These are phyloP conservation scores for Drosophila albomicans DNA, from an alignment of 1,140 invertebrate genomes.

Conservation along the genomic window DNA sequence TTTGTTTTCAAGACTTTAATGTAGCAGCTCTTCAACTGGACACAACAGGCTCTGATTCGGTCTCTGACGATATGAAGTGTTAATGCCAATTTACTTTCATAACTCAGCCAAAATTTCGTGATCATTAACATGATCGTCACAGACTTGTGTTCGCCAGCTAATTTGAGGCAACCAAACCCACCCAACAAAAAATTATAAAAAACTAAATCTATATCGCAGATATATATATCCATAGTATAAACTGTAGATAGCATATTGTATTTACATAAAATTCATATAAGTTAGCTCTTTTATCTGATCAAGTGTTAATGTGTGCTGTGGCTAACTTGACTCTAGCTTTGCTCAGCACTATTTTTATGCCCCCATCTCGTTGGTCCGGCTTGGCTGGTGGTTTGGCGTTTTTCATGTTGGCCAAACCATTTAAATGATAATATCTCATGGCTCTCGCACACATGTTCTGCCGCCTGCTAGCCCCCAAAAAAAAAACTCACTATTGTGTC, in stretches of 20 bases:
- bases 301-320: slow-evolving; percentile 11
- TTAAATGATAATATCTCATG: slow-evolving; percentile 71
- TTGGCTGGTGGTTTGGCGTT: slow-evolving; percentile 30
- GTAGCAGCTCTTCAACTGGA: slow-evolving; percentile 2
- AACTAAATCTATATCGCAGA: slow-evolving; percentile 4
- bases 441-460: slow-evolving; percentile 3
- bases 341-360: slow-evolving; percentile 67
- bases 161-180: slow-evolving; percentile 22
- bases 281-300: slow-evolving; percentile 46
- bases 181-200: slow-evolving; percentile 11
- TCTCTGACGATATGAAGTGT: slow-evolving; percentile 51
- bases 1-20: slow-evolving; percentile 9
- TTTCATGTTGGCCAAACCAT: slow-evolving; percentile 35
- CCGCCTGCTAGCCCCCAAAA: background rate
- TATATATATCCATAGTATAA: slow-evolving; percentile 12
- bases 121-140: slow-evolving; percentile 1
- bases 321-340: slow-evolving; percentile 9
- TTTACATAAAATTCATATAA: slow-evolving; percentile 64
- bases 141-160: slow-evolving; percentile 9
- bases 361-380: slow-evolving; percentile 53
- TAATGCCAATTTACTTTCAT: slow-evolving; percentile 66
- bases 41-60: background rate
- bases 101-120: slow-evolving; percentile 35
- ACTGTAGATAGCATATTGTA: slow-evolving; percentile 5
- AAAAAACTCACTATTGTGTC: slow-evolving; percentile 10